Conservation (phyloP, 2,797 vertebrate species). For the Adrianichthys oophorus region DNA sequence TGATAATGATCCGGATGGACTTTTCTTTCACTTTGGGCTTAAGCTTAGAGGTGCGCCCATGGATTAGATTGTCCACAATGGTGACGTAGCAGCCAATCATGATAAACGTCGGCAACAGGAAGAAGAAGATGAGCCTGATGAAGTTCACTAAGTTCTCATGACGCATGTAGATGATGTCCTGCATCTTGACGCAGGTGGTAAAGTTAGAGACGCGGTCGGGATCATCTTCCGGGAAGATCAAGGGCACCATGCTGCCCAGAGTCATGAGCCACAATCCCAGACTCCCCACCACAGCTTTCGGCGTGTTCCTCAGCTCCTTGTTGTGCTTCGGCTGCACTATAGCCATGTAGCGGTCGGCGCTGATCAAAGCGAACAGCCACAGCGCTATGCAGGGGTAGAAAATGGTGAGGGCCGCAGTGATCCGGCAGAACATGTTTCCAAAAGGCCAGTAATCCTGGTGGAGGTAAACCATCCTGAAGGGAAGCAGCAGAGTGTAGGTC, state of each 20-base stretch:
- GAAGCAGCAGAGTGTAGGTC: slow-evolving; percentile 85
- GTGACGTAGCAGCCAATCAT: slow-evolving; percentile 92
- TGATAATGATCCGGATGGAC: slow-evolving; percentile 93
- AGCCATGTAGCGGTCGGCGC: slow-evolving; percentile 94
- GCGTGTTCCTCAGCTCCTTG: slow-evolving; percentile 90
- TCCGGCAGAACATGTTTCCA: slow-evolving; percentile 86
- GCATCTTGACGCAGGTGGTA: slow-evolving; percentile 90
- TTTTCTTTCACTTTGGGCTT: slow-evolving; percentile 96
- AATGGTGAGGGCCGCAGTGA: slow-evolving; percentile 84
- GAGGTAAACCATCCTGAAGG: slow-evolving; percentile 89
- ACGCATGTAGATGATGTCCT: slow-evolving; percentile 87
- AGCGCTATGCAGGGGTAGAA: slow-evolving; percentile 95
- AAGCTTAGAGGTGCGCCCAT: slow-evolving; percentile 88
- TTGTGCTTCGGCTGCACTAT: slow-evolving; percentile 91
- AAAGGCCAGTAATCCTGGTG: slow-evolving; percentile 86
- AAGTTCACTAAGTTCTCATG: slow-evolving; percentile 83
- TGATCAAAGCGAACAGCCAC: slow-evolving; percentile 94
- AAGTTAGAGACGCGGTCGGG: slow-evolving; percentile 82
- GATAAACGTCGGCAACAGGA: slow-evolving; percentile 88
- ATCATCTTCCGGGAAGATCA: slow-evolving; percentile 82
- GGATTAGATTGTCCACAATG: slow-evolving; percentile 90
- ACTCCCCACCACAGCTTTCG: slow-evolving; percentile 85
- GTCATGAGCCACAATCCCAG: slow-evolving; percentile 90
- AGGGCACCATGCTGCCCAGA: slow-evolving; percentile 79
- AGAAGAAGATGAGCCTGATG: slow-evolving; percentile 88